Conservation (phyloP, 2,797 vertebrate species). For the Coccyzus lansbergi region DNA sequence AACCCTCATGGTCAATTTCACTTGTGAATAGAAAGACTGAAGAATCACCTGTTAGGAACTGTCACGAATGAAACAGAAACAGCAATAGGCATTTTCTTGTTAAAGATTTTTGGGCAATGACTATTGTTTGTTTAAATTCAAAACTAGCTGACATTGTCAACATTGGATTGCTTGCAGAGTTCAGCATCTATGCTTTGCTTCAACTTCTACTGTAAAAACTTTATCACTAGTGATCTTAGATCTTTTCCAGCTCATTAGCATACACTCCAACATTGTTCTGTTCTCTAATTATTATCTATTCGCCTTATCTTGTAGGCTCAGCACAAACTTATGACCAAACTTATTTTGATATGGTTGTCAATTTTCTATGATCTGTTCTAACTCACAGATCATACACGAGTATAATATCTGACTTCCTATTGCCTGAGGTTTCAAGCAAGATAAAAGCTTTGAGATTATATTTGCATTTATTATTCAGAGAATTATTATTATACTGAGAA, state of each 20-base stretch:
- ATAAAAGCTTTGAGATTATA: neutral
- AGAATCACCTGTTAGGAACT: neutral
- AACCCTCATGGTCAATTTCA: accelerated
- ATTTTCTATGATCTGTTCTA: neutral
- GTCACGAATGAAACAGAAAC: neutral
- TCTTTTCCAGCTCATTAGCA: neutral
- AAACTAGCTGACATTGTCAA: neutral
- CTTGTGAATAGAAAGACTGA: neutral
- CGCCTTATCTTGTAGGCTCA: neutral
- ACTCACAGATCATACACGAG: neutral
- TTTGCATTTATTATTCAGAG: neutral
- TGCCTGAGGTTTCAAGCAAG: neutral
- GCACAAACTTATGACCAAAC: neutral
- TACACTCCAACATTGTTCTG: neutral
- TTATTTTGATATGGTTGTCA: neutral
- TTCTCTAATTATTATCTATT: neutral
- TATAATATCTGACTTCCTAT: neutral
- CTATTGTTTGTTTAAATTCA: neutral
- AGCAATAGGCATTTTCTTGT: neutral
- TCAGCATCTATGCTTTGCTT: neutral
- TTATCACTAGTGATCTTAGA: neutral
- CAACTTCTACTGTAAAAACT: neutral
- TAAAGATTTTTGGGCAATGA: neutral
- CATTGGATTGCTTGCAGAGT: neutral
- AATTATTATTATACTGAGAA: neutral